phyloP scores from a whole-genome alignment of 2,888 invertebrate genomes.

The Agrochola lychnidis region DNA sequence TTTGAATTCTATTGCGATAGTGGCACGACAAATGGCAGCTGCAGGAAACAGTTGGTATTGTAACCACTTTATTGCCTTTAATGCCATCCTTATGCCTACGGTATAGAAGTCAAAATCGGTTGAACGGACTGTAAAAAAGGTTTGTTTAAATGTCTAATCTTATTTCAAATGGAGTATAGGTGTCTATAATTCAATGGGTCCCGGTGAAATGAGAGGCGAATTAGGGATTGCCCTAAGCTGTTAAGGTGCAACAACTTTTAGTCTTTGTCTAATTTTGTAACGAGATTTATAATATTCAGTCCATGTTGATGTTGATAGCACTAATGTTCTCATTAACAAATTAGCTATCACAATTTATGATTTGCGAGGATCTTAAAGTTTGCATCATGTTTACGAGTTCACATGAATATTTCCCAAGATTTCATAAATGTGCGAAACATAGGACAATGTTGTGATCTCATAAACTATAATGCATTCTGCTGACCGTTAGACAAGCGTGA shows the following conservation, averaged over 20 bases:
- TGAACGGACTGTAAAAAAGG: too few relatives aligned
- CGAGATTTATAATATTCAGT: too few relatives aligned
- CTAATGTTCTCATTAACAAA: neutral
- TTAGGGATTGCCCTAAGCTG: neutral
- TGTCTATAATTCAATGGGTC: too few relatives aligned
- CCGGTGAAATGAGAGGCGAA: neutral
- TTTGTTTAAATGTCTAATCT: too few relatives aligned
- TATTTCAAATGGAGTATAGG: too few relatives aligned
- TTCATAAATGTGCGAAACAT: neutral
- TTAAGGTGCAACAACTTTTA: neutral
- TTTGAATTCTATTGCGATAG: too few relatives aligned
- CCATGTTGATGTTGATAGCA: too few relatives aligned
- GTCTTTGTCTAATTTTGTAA: neutral
- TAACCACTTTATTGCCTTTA: too few relatives aligned
- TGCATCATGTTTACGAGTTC: neutral
- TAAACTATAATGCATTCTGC: constrained; percentile 19
- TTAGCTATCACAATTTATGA: constrained; percentile 10
- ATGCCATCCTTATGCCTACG: too few relatives aligned
- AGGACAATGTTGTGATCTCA: constrained; percentile 2
- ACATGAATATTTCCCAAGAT: neutral
- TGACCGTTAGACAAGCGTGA: neutral
- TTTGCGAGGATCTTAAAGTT: neutral
- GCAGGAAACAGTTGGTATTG: too few relatives aligned
- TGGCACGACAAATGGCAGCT: too few relatives aligned
- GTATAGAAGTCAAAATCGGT: too few relatives aligned